These are phyloP conservation scores for Corythornis vintsioides DNA, from an alignment of 2,113 vertebrate species.

Conservation along the genomic window DNA sequence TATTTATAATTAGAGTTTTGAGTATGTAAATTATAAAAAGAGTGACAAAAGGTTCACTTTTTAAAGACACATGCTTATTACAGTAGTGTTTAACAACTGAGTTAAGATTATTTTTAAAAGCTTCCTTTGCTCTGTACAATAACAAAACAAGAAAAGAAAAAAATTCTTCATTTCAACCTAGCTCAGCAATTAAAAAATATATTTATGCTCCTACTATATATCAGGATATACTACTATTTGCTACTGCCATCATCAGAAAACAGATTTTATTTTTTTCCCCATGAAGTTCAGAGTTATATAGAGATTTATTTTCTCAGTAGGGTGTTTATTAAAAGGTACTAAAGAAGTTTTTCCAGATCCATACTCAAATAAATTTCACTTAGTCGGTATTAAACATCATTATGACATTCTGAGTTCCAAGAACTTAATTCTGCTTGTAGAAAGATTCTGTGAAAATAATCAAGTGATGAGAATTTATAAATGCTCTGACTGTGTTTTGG, in stretches of 20 bases:
- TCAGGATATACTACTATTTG: background rate
- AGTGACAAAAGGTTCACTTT: background rate
- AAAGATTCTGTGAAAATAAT: background rate
- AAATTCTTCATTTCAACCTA: background rate
- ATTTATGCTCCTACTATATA: background rate
- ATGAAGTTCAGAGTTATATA: background rate
- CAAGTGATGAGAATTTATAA: background rate
- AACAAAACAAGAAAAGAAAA: background rate
- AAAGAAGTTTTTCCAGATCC: background rate
- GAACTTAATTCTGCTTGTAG: background rate
- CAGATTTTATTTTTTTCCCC: background rate
- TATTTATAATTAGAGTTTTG: background rate
- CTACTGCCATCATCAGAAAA: background rate
- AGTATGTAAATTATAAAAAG: background rate
- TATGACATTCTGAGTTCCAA: background rate
- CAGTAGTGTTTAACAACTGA: background rate
- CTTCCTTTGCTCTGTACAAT: background rate
- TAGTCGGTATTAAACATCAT: background rate
- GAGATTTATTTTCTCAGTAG: background rate
- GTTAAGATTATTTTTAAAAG: background rate
- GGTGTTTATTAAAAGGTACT: background rate
- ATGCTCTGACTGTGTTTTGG: background rate
- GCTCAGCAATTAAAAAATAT: background rate
- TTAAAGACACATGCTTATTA: background rate
- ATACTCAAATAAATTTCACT: background rate